Evolutionary conservation across 2,888 invertebrate species (phyloP).

Genomic region (Gerosis bhagava): DNA sequence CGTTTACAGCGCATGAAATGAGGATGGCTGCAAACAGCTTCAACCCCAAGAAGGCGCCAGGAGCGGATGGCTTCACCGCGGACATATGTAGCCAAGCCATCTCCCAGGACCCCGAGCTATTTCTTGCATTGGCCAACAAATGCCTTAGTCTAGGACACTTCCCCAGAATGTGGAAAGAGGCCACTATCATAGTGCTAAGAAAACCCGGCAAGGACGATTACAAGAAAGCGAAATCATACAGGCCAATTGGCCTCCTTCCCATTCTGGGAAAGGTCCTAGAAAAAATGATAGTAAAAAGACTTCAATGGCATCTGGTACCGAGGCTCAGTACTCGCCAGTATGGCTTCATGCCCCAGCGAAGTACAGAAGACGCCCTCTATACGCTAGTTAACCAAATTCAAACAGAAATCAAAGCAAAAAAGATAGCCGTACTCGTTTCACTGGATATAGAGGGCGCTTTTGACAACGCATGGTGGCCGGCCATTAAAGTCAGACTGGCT

Average conservation of each 20-base stretch:
- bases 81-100: neutral
- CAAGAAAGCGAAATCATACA: neutral
- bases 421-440: too few species aligned
- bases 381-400: too few species aligned
- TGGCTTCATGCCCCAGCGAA: too few species aligned
- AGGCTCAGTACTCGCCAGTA: too few species aligned
- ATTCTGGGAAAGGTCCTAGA: neutral
- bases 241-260: neutral
- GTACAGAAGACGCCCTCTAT: too few species aligned
- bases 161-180: neutral
- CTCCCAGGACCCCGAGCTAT: neutral
- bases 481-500: too few species aligned
- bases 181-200: neutral
- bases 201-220: neutral
- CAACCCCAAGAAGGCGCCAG: neutral
- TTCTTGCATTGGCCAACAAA: neutral
- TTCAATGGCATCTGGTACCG: neutral
- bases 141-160: neutral
- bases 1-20: neutral
- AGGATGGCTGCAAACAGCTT: neutral
- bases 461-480: too few species aligned
- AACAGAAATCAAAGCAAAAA: too few species aligned
- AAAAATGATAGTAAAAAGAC: neutral
- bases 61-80: neutral
- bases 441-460: too few species aligned